Evolutionary conservation across 2,888 invertebrate species (phyloP).

Genomic region (Liposcelis brunnea): DNA sequence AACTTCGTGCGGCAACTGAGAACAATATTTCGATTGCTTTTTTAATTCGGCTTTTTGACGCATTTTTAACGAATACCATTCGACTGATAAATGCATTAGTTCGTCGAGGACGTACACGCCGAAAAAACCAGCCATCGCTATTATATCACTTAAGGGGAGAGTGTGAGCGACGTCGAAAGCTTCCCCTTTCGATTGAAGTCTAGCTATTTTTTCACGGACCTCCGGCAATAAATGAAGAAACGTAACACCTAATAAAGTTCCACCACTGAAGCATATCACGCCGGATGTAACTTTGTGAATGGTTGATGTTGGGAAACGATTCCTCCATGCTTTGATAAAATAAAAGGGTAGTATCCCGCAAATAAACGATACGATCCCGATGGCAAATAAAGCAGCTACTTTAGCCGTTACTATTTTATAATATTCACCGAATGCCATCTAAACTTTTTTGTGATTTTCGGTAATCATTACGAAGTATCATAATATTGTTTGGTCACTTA

Average conservation of each 20-base stretch:
- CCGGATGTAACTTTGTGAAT: conserved; percentile 8
- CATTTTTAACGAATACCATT: conserved; percentile 11
- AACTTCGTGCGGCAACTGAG: too few relatives aligned
- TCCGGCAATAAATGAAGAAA: conserved; percentile 12
- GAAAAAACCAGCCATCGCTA: conserved; percentile 19
- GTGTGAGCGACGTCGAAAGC: neutral
- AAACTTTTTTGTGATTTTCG: too few relatives aligned
- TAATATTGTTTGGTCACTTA: too few relatives aligned
- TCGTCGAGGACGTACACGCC: conserved; percentile 20
- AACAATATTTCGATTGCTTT: too few relatives aligned
- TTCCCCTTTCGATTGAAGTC: neutral
- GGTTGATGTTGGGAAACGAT: neutral
- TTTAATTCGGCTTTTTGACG: too few relatives aligned
- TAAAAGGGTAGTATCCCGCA: too few relatives aligned
- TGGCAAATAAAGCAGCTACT: too few relatives aligned
- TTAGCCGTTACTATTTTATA: too few relatives aligned
- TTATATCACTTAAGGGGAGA: conserved; percentile 18
- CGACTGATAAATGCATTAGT: conserved; percentile 16
- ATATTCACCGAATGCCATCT: too few relatives aligned
- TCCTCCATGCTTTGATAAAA: too few relatives aligned
- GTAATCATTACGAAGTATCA: too few relatives aligned
- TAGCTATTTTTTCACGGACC: conserved; percentile 10
- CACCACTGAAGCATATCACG: conserved; percentile 12
- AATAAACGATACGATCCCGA: too few relatives aligned
- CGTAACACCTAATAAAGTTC: conserved; percentile 11